Evolutionary conservation across 2,888 invertebrate genomes (phyloP), one percentile per base, ranked within the genome.

Genomic region (Caenorhabditis sp.): DNA sequence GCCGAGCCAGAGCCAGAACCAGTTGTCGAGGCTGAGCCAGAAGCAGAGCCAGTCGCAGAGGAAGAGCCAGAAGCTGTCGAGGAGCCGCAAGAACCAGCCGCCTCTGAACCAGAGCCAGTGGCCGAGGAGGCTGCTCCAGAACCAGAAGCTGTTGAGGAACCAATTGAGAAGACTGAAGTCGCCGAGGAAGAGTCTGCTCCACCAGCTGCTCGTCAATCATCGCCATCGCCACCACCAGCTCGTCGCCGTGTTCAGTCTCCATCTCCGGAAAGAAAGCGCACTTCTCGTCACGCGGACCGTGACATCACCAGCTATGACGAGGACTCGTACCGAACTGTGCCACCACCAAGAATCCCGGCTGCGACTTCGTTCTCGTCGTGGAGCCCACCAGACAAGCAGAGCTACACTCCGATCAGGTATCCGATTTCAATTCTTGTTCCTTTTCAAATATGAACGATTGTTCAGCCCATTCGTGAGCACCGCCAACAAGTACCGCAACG

Each of bases 291-390:
- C 17, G 76, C 83, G 45, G 77, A 80, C 41, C 71, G 83, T n/a
- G 83, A 83, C 46, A 82, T 82, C 48, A 70, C 79, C 50, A 79
- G 74, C 61, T 83, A 80, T 39, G 83, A 83, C 62, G 78, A 83
- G 80, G 88, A 88, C 62, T 85, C 85, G 4, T 85, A 85, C 79
- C 72, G 80, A 20, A 80, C 83, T 32, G 76, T 85, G 27, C 86
- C 85, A 30, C 88, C 88, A 45, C 81, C 87, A 32, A 80, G 87
- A 48, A 79, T 88, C 61, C 87, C 87, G 41, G 80, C 86, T 11
- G 78, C 84, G 55, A 80, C 83, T 27, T 85, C 86, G 9, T 88
- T 88, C 83, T 84, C 83, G 13, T 87, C 87, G 27, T 88, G 87
- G 86, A 78, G 79, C 41, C 86, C 88, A 13, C 78, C 87, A 58